Evolutionary conservation across 2,797 vertebrate species (phyloP), one percentile per base, ranked within the genome.

Genomic region (Rhynchotus rufescens): DNA sequence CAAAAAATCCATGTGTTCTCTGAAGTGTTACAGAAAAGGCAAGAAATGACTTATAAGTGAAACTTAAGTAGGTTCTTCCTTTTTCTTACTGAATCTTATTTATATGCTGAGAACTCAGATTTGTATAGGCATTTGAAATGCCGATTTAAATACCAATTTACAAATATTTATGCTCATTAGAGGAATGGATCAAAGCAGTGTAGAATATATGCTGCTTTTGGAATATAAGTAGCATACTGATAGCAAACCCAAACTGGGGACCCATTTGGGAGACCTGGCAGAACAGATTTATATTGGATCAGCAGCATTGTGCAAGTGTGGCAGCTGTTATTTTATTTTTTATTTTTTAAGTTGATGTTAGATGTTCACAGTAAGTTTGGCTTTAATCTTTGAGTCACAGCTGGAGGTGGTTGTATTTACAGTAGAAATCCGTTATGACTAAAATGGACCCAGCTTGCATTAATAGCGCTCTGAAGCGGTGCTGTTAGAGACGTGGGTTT

Each of bases 301-400:
- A 64, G 22, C 6, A 23, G 10, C 49, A 15, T n/a, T 7, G 1
- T 62, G 54, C 5, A 62, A 17, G 47, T 23, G 47, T 49, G 42
- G 5, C 2, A 4, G 30, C 5, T 6, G 1, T 4, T 30, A 8
- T 38, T n/a, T 44, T 22, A 6, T 4, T 7, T 17, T 10, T 36
- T 28, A 12, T 32, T 42, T 12, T 62, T 62, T 36, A 3, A 51
- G 12, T 10, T 62, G 3, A 2, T 56, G 12, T 11, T 51, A n/a
- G 20, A 6, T 34, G 11, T 20, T 87, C 25, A 40, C 3, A 1
- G 12, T 52, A 25, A 61, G 52, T 5, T 28, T 67, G 22, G 4
- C 5, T 16, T 16, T 14, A 62, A 6, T 32, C 22, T 4, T 54
- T 34, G 56, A 69, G 10, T 44, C 7, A 13, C 32, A 20, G 42